These are phyloP conservation scores for Serilophus lunatus DNA, from an alignment of 2,113 vertebrate species.

Conservation along the genomic window DNA sequence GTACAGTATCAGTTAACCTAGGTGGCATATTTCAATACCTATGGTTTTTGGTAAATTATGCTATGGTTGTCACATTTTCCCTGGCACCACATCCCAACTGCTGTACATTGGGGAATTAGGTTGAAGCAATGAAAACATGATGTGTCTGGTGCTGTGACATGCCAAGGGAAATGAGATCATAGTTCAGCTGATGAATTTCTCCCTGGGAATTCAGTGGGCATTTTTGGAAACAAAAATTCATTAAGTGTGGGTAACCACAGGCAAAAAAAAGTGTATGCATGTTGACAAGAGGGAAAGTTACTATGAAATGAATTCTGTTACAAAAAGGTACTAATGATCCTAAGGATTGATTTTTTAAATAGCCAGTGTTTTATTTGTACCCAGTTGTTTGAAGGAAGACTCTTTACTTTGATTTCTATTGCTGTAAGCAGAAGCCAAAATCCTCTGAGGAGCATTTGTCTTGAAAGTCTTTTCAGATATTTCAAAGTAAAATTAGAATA, in stretches of 20 bases:
- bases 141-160: not conserved
- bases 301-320: not conserved
- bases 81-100: conserved; percentile 23
- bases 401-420: not conserved
- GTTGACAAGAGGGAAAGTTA: not conserved
- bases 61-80: conserved; percentile 23
- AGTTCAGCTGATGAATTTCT: conserved; percentile 22
- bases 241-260: not conserved
- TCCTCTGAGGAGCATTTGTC: not conserved
- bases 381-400: not conserved
- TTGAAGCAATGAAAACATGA: conserved; percentile 32
- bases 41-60: not conserved
- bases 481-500: not conserved
- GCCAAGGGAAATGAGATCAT: conserved; percentile 60
- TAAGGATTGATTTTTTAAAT: not conserved
- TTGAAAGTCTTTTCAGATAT: not conserved
- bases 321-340: not conserved
- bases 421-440: not conserved
- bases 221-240: conserved; percentile 23
- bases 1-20: not conserved
- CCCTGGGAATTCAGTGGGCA: conserved; percentile 33
- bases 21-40: not conserved
- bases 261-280: not conserved
- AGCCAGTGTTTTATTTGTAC: not conserved
- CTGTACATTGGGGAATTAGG: conserved; percentile 16